Evolutionary conservation across 2,888 invertebrate species (phyloP), one percentile per base, ranked within the genome.

Genomic region (Cabera pusaria): DNA sequence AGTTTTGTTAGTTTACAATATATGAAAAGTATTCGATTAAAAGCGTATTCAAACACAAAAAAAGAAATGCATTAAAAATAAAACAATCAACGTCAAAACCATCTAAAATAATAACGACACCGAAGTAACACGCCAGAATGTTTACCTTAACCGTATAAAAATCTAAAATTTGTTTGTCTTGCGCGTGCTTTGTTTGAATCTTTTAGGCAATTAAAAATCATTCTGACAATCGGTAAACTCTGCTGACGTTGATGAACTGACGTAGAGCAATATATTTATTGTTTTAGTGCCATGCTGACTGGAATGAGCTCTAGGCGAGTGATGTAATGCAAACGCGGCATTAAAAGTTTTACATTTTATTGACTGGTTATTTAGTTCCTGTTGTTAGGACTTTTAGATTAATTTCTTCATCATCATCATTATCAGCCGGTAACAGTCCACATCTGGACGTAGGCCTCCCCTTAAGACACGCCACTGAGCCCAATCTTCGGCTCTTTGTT

Each of bases 131-230:
- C 36, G n/a, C 31, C n/a, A 14, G 14, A 14, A 20, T 37, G 32
- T 32, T 36, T 29, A 42, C 19, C 10, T 37, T 37, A 36, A 23
- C 32, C 25, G 36, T 37, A 32, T 37, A 42, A 33, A 45, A 45
- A 35, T 32, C 26, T 34, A 26, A 33, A 44, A 51, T 45, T 42
- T 51, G 57, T 61, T 51, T 55, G 41, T 44, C 40, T 32, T 44
- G 44, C 44, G 14, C 40, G 44, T 39, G 35, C 41, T 37, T 43
- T 42, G 42, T 43, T 36, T 60, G 67, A 38, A 64, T 58, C 55
- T 59, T 53, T 60, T 52, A 59, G 52, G 71, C 71, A 72, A 78
- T 78, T 77, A 79, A 79, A 77, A 72, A 65, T 72, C 68, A 68
- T 67, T 66, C 57, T 52, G 73, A 70, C 74, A 57, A 58, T 48